phyloP scores from a whole-genome alignment of 2,797 vertebrate genomes.

The Alfaro cultratus region DNA sequence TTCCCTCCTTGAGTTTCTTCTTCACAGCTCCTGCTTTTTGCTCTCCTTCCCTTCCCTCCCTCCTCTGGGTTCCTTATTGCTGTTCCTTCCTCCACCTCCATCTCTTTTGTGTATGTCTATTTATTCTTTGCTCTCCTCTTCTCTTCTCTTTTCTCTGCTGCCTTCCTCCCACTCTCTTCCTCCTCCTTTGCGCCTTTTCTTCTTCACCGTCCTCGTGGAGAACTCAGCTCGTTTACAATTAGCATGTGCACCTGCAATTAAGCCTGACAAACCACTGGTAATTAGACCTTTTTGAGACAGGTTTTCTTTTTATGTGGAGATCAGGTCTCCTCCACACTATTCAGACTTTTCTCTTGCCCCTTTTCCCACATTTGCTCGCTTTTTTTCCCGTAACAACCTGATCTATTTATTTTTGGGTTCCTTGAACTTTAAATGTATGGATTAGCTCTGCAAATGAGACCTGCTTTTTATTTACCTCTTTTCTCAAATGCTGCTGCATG shows the following conservation, averaged over 20 bases:
- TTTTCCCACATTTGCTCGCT: conserved; percentile 16
- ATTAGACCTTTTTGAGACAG: conserved; percentile 78
- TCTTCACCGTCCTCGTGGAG: conserved; percentile 59
- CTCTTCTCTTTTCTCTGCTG: conserved; percentile 65
- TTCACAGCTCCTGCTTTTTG: conserved; percentile 37
- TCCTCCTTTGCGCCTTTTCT: conserved; percentile 56
- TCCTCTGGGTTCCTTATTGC: conserved; percentile 66
- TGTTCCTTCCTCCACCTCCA: conserved; percentile 75
- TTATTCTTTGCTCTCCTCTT: conserved; percentile 71
- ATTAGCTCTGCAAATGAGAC: conserved; percentile 28
- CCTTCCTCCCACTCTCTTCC: conserved; percentile 68
- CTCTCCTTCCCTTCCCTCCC: conserved; percentile 21
- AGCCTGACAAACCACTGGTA: conserved; percentile 80
- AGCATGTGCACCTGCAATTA: conserved; percentile 83
- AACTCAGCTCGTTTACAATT: conserved; percentile 79
- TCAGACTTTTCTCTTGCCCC: conserved; percentile 6
- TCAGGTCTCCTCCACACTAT: conserved; percentile 18
- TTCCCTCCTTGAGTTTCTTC: conserved; percentile 46
- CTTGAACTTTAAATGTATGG: conserved; percentile 33
- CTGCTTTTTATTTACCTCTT: conserved; percentile 36
- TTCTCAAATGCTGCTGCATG: conserved; percentile 29
- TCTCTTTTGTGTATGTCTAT: conserved; percentile 78
- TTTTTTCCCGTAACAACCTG: conserved; percentile 20
- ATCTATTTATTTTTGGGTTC: conserved; percentile 13
- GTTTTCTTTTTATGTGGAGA: conserved; percentile 46